Base-by-base conservation (phyloP, 2,888 invertebrate genomes). In the Latrodectus hesperus region DNA sequence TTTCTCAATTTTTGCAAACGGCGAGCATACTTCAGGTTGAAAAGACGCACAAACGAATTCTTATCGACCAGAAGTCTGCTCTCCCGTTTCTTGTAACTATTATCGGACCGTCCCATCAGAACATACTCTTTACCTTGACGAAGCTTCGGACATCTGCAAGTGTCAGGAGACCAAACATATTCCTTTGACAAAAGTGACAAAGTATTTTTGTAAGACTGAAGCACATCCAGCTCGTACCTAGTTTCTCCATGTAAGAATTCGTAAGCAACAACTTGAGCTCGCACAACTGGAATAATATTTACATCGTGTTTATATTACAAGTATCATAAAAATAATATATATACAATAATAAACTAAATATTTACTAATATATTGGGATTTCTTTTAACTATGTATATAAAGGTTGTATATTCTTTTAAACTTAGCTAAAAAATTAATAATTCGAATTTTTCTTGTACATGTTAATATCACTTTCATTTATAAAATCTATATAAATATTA, bases 181-280 rank as follows among this genome's bases (percentile, higher is more conserved):
- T 91, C 91, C 73, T 89, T 89, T 81, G 90, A 89, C 26, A 91
- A 89, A 17, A 91, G 75, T 1, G 90, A 90, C 8, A 91, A 89
- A 11, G 88, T 90, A 88, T 91, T 91, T 78, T 91, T 91, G 90
- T 90, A 91, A 17, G 91, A 91, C 88, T 91, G 91, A 9, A 89
- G 78, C 55, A 91, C 89, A 68, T 90, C 80, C 14, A 90, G 85
- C 73, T 91, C 91, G 84, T 91, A 90, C 10, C 91, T 89, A 3
- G 88, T 90, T 77, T 90, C 89, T 3, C 89, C 89, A 16, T 89
- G 88, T 11, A 90, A 86, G 8, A 86, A 85, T 60, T 90, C 90
- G 72, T 86, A 90, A 71, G 76, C 82, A 12, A 90, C n/a, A 10
- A 90, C 89, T 52, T 60, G 14, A n/a, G 84, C 90, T 51, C 89